Conservation (phyloP, 2,797 vertebrate genomes). For the Sarcophilus harrisii region DNA sequence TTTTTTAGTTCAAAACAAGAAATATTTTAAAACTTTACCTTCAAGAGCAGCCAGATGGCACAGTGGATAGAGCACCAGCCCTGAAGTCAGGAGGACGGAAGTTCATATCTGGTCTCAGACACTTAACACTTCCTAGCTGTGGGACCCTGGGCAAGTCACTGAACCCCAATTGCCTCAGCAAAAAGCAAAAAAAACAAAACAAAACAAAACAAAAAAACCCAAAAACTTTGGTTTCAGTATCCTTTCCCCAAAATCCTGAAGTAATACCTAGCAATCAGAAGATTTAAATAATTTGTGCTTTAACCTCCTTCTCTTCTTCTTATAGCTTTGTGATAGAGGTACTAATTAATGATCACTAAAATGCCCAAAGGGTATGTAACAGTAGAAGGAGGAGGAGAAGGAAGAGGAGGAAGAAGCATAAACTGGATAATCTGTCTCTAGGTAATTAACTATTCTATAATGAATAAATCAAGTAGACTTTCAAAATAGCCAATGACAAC, state of each 20-base stretch:
- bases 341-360: conserved; percentile 41
- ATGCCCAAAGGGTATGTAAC: neutral
- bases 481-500: conserved; percentile 25
- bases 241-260: neutral
- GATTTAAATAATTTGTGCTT: conserved; percentile 14
- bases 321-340: conserved; percentile 6
- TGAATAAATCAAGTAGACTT: conserved; percentile 6
- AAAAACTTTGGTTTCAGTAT: neutral
- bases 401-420: neutral
- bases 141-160: too few relatives aligned
- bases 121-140: too few relatives aligned
- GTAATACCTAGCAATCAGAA: conserved; percentile 5
- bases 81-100: too few relatives aligned
- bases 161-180: too few relatives aligned
- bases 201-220: too few relatives aligned
- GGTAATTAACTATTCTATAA: neutral
- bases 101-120: too few relatives aligned
- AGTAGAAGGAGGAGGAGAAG: neutral
- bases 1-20: neutral
- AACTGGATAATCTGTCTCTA: neutral
- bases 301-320: neutral
- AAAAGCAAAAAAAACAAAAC: too few relatives aligned
- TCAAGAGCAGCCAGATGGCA: neutral
- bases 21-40: neutral
- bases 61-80: too few relatives aligned